Evolutionary conservation across 37 sponge, comb jelly and placozoan species (phyloP), one percentile per base, ranked within the genome.

Genomic region (Hormiphora californensis): DNA sequence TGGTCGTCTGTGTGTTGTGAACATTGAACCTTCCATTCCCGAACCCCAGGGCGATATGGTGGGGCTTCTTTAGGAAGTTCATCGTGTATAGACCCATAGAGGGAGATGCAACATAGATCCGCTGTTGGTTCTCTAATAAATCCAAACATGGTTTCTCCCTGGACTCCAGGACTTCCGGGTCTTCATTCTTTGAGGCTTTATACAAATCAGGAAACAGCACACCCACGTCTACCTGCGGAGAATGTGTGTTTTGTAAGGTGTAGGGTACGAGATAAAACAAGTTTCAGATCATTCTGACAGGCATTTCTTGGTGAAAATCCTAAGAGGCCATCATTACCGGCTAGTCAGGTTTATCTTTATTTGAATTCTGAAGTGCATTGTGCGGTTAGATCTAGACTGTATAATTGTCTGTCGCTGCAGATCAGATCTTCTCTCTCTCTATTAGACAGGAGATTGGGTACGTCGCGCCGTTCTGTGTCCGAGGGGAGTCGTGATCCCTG

Each of bases 201-300:
- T 73, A 73, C 44, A 73, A 46, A 46, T 73, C 81, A 1, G 81
- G 81, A 46, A 73, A 73, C 27, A 73, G 25, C 81, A 73, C 81
- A 22, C 17, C 21, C 81, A 73, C 43, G 81, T 73, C 81, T 28
- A 41, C 46, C 81, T 73, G 81, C 12, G 38, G 46, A 30, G 7
- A 30, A 30, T 4, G 5, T 5, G 59, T 23, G 59, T 57, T 7
- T 12, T 46, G 51, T 46, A 46, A 46, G 8, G 51, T 8, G 12
- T 46, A 12, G 51, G 51, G 51, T 12, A 46, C 11, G 12, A 12
- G 51, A 12, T 46, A 17, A 8, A 46, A 46, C 51, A 46, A 12
- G 12, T 17, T 12, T 12, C 12, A 46, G 51, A n/a, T n/a, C n/a
- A n/a, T n/a, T n/a, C n/a, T n/a, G n/a, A n/a, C n/a, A n/a, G n/a